Base-by-base conservation (phyloP, 2,113 vertebrate species). In the Zonotrichia leucophrys region DNA sequence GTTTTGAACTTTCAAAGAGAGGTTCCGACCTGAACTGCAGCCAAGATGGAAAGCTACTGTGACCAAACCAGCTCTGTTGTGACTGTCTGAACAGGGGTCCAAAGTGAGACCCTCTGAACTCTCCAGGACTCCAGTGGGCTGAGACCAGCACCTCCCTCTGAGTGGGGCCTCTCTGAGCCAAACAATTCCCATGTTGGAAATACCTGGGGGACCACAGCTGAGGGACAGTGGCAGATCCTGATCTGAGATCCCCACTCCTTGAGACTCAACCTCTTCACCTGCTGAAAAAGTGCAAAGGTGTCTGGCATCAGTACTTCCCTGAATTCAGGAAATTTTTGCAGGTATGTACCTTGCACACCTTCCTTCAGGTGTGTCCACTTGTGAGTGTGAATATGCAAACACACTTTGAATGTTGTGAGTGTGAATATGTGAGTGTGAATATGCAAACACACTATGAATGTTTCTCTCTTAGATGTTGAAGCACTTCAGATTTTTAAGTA, bases 21-120 rank as follows among this genome's bases (percentile, higher is more conserved):
- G 16, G 39, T 60, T 41, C 16, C 0, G 1, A 53, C 20, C 30
- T 13, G 41, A 68, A 68, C 5, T 46, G 39, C 0, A 0, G 28
- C 46, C 78, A 68, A 50, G 62, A n/a, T 46, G 62, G 78, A 68
- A 82, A n/a, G 68, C 10, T 46, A 12, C 46, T 9, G 19, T 46
- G 46, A 39, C 19, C 39, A 75, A 74, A 28, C 10, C 41, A 47
- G 12, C 19, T 82, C 69, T 50, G 19, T 13, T 30, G 60, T 39
- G 46, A 41, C 53, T 46, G 18, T 22, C 24, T 52, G 8, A 68
- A 8, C 62, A 75, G 33, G 13, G 33, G 9, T 56, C 35, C 52
- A 49, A 31, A 42, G 12, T 47, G 78, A 35, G 39, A 47, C 30
- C 9, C 24, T 47, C 30, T 30, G 24, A 0, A 24, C 24, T 46